Base-by-base conservation (phyloP, 2,797 vertebrate genomes). In the Masticophis lateralis region DNA sequence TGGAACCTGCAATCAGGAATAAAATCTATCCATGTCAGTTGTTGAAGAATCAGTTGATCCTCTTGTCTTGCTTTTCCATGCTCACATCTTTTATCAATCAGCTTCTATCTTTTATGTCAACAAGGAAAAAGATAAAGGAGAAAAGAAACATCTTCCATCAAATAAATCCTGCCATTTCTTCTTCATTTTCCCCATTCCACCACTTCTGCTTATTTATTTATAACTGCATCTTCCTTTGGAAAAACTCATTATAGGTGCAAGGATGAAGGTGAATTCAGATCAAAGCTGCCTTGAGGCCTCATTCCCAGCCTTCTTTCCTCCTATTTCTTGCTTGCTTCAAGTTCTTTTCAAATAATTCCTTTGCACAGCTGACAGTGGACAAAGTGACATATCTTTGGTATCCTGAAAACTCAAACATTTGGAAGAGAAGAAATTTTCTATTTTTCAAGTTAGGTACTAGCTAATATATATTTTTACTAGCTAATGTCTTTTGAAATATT, bases 141-240 rank as follows among this genome's bases (percentile, higher is more conserved):
- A 66, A 87, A 87, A 43, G 63, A 74, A 60, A 89, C 10, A 11
- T n/a, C 55, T 60, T 87, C 88, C 51, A 93, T 94, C 93, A 95
- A 94, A 83, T 94, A 27, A 11, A 92, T 25, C 74, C 57, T 95
- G 89, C 92, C 74, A 87, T 90, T 95, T 88, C 57, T 91, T 95
- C 61, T 95, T 60, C 53, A 51, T 43, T 37, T 63, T 89, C 43
- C 14, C 20, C 94, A 86, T 63, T 90, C 74, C 20, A 83, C 37
- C 8, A 83, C 66, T 88, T 88, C 91, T 96, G 8, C 96, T 95
- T 96, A 93, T 96, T 96, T 97, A 96, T 97, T 97, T 96, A 96
- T 96, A 92, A 96, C 92, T 87, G 3, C 74, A 55, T 79, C 93
- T 83, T 96, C 69, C 16, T 97, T 97, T 97, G 94, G 92, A 96